Base-by-base conservation (phyloP, 2,113 vertebrate species). In the Panurus biarmicus region DNA sequence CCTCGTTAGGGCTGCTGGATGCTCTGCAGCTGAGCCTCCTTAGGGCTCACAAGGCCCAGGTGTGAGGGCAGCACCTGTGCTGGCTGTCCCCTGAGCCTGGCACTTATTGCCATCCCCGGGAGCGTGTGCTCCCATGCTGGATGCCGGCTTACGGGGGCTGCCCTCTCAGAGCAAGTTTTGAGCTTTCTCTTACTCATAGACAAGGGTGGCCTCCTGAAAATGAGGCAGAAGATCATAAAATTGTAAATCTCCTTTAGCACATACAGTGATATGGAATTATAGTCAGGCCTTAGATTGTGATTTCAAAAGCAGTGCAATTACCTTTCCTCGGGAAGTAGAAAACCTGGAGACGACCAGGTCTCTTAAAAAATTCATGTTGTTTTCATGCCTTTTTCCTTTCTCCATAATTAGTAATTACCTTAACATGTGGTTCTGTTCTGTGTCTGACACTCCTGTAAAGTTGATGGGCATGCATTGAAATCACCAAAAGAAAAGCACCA, bases 111-210 rank as follows among this genome's bases (percentile, higher is more conserved):
- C 8, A 15, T 3, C 20, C 18, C 10, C 13, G 24, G 45, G 14
- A 62, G 4, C 0, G 0, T 2, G 16, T 19, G 33, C 10, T 71
- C 6, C 10, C 1, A 0, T 2, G 1, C 10, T 42, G 54, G 28
- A 15, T 24, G 14, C 9, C 4, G 5, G 18, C 19, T 18, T 33
- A n/a, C 9, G 42, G 67, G 9, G 2, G 2, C 4, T 16, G 15
- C 14, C 31, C 4, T 29, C 65, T 29, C 44, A 25, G 14, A 81
- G 31, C 14, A 12, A 62, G 14, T 42, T 51, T 51, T 22, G 36
- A 62, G 13, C 36, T 29, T 70, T 48, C 29, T 40, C 61, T 67
- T 16, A 20, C 22, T 11, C 22, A 9, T 0, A 48, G 54, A 11
- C 11, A 54, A 2, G 24, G 11, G 31, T 50, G 33, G 9, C 8